Evolutionary conservation across 2,797 vertebrate species (phyloP).

Genomic region (Capromys pilorides): DNA sequence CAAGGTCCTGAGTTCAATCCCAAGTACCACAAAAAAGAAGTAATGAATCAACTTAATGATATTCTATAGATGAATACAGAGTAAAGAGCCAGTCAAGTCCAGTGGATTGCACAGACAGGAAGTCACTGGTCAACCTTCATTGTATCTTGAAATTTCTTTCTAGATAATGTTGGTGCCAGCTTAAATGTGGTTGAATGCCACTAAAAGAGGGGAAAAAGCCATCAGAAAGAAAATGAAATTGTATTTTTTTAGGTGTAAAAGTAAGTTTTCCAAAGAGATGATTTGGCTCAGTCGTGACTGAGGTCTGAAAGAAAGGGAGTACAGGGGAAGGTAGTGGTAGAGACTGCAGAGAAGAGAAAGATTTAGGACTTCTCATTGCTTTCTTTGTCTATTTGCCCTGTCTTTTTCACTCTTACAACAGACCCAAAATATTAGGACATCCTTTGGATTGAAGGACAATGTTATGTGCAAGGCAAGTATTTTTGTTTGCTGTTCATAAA

Average conservation of each 20-base stretch:
- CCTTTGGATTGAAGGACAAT: constrained; percentile 6
- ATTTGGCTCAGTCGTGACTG: constrained; percentile 27
- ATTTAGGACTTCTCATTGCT: not conserved
- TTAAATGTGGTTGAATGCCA: constrained; percentile 37
- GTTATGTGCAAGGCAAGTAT: not conserved
- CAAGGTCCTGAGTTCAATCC: too few relatives aligned
- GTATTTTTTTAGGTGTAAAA: constrained; percentile 32
- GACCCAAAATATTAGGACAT: not conserved
- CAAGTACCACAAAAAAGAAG: too few relatives aligned
- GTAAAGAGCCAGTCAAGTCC: not conserved
- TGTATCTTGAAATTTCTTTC: constrained; percentile 48
- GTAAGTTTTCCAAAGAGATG: constrained; percentile 29
- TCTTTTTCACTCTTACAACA: not conserved
- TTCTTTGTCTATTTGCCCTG: not conserved
- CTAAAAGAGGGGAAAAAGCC: not conserved
- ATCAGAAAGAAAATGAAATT: constrained; percentile 20
- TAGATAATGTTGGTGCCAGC: constrained; percentile 51
- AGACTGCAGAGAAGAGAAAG: not conserved
- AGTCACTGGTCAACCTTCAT: constrained; percentile 25
- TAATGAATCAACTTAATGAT: constrained; percentile 40
- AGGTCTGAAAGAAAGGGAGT: not conserved
- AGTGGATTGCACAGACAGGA: not conserved
- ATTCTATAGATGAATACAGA: constrained; percentile 23
- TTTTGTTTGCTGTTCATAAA: constrained; percentile 23
- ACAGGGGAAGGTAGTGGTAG: not conserved